Evolutionary conservation across 1,140 invertebrate species (phyloP), one percentile per base, ranked within the genome.

Genomic region (Cryptotermes secundus): DNA sequence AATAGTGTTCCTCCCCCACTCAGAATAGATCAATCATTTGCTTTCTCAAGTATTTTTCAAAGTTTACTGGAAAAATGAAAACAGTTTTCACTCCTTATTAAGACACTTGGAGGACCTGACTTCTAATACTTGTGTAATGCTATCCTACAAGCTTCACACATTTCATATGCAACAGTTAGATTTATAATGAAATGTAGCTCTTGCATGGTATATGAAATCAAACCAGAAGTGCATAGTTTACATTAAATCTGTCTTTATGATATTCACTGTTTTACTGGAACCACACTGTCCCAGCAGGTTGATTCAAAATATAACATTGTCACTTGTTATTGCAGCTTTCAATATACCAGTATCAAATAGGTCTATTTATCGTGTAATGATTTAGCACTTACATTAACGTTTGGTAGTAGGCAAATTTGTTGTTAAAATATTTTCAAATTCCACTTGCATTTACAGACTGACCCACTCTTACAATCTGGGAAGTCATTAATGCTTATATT

Each of bases 221-320:
- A 72, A n/a, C 59, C 59, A 31, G 22, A 49, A 31, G 59, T 72
- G 59, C 59, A 72, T 72, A 72, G 26, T 49, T 72, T 26, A 4
- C n/a, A 72, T n/a, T 72, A 72, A 72, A 72, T 72, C 31, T 72
- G 59, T n/a, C 24, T 72, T n/a, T n/a, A 72, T 72, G 26, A 72
- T 72, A 72, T 26, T 72, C 26, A 72, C 12, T 72, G 9, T 14
- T 31, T 26, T 31, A 72, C 26, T 72, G n/a, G n/a, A 72, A 72
- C 59, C 9, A 72, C 2, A 31, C 45, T 72, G 59, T 72, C 4
- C n/a, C 26, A 31, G 59, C n/a, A 72, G 59, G 59, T n/a, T 72
- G 59, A 72, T n/a, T 31, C 59, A 72, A 14, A 72, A 72, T 31
- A 72, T 72, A 72, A 72, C 45, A 49, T 6, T 72, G 59, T 72